Percentiles rank a stretch among this genome's conserved stretches.
Evolutionary conservation across 2,113 vertebrate species (phyloP).

Genomic region (Corydoras maculifer): DNA sequence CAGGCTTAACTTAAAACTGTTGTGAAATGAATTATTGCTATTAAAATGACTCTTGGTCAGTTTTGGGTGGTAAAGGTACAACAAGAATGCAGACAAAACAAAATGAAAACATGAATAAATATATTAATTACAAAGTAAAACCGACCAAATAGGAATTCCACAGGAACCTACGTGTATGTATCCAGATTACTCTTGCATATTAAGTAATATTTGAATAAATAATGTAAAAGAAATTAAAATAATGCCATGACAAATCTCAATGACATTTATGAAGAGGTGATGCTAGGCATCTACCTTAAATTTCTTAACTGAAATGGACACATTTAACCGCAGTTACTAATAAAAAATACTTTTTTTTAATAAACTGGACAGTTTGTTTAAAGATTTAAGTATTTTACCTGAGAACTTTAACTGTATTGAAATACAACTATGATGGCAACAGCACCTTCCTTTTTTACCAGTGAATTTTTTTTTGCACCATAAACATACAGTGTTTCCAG

Average conservation of each 20-base stretch:
- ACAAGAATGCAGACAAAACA: slow-evolving; percentile 10
- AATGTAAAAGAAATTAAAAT: background rate
- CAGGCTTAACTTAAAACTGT: slow-evolving; percentile 2
- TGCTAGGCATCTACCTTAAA: slow-evolving; percentile 20
- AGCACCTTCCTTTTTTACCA: slow-evolving; percentile 44
- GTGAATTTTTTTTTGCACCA: slow-evolving; percentile 46
- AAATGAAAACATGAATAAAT: slow-evolving; percentile 18
- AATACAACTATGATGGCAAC: slow-evolving; percentile 38
- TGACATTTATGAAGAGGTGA: slow-evolving; percentile 15
- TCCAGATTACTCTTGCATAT: slow-evolving; percentile 24
- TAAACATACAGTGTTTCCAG: slow-evolving; percentile 58
- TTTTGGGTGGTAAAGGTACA: slow-evolving; percentile 19
- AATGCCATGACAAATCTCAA: slow-evolving; percentile 9
- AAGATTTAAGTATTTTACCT: slow-evolving; percentile 59
- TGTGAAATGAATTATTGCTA: slow-evolving; percentile 43
- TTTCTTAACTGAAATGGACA: slow-evolving; percentile 12
- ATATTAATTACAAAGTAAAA: slow-evolving; percentile 23
- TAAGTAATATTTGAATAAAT: background rate
- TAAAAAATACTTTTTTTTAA: slow-evolving; percentile 30
- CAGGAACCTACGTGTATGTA: slow-evolving; percentile 34
- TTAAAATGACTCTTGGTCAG: slow-evolving; percentile 36
- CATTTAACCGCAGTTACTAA: slow-evolving; percentile 11
- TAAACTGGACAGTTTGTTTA: slow-evolving; percentile 42
- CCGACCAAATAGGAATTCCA: slow-evolving; percentile 28
- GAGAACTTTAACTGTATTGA: slow-evolving; percentile 54